Base-by-base conservation (phyloP, 1,140 invertebrate species). In the Melipona quadrifasciata region DNA sequence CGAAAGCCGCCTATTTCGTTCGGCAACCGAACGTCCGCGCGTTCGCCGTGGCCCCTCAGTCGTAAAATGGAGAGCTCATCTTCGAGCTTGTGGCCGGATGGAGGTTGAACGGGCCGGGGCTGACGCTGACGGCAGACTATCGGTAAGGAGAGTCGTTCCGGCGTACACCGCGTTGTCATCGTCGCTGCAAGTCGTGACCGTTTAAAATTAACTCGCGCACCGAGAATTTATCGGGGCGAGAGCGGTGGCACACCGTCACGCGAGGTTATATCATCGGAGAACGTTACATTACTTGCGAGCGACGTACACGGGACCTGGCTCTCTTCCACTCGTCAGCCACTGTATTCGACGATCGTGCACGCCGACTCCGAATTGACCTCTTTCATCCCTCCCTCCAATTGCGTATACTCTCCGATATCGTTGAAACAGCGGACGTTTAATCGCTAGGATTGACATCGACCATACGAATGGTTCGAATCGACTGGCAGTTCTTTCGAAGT, bases 11-110 rank as follows among this genome's bases (percentile, higher is more conserved):
- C 87, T 88, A 82, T 88, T 88, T 88, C 67, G 80, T 83, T 68
- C 58, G 39, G 21, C 74, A 82, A 64, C 73, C 74, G 78, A 75
- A 57, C 65, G 72, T 80, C 75, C 86, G 74, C 64, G 57, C 24
- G 55, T 51, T 24, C 57, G 31, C 39, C 77, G 14, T n/a, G 39
- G 39, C 57, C 57, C 55, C 65, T n/a, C 61, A 34, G 53, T 88
- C 87, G 87, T 90, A 90, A 90, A 90, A 90, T 90, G 89, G 89
- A 90, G 89, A 82, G 89, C 79, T 90, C 89, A 82, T 87, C 82
- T 77, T 65, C 65, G 71, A 71, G 51, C 31, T 80, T 71, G 70
- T 57, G 51, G 53, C 39, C 72, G 70, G 70, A 81, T 73, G 21
- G 64, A 64, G 34, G 31, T 64, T 55, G 51, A n/a, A 61, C 70